phyloP scores from a whole-genome alignment of 2,113 vertebrate species.

The Natator depressus region DNA sequence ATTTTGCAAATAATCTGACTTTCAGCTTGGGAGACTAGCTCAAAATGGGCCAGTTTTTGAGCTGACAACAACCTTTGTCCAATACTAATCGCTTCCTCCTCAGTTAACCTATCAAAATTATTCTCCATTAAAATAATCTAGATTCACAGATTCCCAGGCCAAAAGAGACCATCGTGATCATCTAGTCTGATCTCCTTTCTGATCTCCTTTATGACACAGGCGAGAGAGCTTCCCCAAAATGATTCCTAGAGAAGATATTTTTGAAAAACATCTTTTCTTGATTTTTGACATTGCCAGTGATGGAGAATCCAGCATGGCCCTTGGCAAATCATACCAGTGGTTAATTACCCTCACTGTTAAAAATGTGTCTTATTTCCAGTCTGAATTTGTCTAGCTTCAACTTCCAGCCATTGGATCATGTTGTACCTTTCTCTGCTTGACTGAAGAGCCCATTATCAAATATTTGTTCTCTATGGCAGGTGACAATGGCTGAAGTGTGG shows the following conservation, averaged over 20 bases:
- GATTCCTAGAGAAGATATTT: background rate
- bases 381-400: background rate
- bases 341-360: background rate
- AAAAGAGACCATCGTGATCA: background rate
- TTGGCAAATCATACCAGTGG: background rate
- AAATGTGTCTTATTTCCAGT: background rate
- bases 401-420: background rate
- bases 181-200: background rate
- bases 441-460: background rate
- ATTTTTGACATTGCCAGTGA: background rate
- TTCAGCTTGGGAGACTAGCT: background rate
- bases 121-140: background rate
- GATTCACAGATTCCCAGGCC: background rate
- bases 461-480: background rate
- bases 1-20: background rate
- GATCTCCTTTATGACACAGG: too few species aligned
- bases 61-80: background rate
- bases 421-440: background rate
- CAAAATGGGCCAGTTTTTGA: background rate
- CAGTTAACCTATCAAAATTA: background rate
- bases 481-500: background rate
- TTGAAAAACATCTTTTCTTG: background rate
- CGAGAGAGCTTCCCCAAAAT: background rate
- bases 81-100: background rate
- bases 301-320: background rate